Conservation (phyloP, 2,113 vertebrate species). For the Gorsachius goisagi region DNA sequence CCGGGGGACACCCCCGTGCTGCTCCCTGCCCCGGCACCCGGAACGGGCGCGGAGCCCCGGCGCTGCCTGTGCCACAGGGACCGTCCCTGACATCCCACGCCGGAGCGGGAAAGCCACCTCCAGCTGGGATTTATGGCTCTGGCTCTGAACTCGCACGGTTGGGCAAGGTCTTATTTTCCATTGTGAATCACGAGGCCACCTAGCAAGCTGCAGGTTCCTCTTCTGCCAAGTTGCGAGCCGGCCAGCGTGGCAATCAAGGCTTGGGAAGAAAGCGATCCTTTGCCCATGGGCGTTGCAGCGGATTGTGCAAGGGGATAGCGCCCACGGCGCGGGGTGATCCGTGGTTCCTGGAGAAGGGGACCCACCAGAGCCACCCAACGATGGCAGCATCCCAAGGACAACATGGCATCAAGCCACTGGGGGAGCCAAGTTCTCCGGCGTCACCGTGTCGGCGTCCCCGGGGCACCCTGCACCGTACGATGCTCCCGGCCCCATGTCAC, state of each 20-base stretch:
- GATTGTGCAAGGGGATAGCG: background rate
- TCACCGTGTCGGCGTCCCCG: background rate
- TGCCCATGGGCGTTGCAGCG: background rate
- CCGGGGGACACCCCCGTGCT: fast-evolving
- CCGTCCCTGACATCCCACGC: fast-evolving
- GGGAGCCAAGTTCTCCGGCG: fast-evolving
- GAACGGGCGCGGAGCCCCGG: fast-evolving
- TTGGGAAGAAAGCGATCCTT: background rate
- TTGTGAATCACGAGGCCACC: slow-evolving; percentile 41
- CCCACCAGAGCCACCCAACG: fast-evolving
- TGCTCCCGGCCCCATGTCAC: fast-evolving
- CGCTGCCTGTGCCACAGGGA: fast-evolving
- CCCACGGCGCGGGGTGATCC: background rate
- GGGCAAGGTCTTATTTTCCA: background rate
- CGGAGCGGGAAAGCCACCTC: background rate
- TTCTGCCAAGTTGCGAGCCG: background rate
- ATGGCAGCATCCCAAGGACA: background rate
- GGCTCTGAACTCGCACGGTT: fast-evolving
- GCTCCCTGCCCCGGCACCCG: fast-evolving
- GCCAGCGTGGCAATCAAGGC: background rate
- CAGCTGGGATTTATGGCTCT: background rate
- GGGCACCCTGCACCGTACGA: fast-evolving
- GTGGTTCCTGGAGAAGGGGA: background rate
- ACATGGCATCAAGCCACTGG: fast-evolving
- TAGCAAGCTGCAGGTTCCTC: background rate